phyloP scores from a whole-genome alignment of 2,113 vertebrate species.

The Chlamydotis undulata region DNA sequence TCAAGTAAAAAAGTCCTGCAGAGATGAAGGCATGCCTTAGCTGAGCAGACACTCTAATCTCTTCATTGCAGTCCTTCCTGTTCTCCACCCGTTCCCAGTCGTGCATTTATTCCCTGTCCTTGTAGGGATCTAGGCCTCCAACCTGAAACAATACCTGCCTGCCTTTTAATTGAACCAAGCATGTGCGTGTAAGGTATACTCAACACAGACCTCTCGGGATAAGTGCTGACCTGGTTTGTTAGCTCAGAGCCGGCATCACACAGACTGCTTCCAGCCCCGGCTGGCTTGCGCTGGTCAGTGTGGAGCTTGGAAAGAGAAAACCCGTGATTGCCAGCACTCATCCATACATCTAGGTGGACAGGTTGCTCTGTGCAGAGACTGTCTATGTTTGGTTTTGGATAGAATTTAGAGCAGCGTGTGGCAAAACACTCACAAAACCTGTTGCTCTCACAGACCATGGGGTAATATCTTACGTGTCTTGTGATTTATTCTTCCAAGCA shows the following conservation, averaged over 20 bases:
- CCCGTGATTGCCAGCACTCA: fast-evolving
- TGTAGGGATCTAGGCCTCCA: background rate
- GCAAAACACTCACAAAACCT: background rate
- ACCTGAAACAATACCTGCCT: background rate
- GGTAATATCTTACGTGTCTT: background rate
- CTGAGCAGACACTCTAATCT: background rate
- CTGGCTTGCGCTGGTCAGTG: background rate
- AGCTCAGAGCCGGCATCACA: background rate
- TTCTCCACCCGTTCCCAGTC: background rate
- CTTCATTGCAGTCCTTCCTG: background rate
- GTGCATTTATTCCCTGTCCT: background rate
- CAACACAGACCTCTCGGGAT: background rate
- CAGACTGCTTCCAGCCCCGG: background rate
- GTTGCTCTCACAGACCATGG: background rate
- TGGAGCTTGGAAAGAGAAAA: background rate
- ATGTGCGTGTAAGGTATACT: background rate
- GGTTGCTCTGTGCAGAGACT: background rate
- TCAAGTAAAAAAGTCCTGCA: conserved; percentile 10
- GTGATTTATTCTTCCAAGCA: background rate
- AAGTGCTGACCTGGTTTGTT: background rate
- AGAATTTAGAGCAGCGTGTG: background rate
- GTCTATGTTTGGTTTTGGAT: background rate
- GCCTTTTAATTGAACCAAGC: background rate
- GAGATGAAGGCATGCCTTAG: conserved; percentile 12
- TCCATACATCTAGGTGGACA: background rate